Conservation (phyloP, 1,140 invertebrate species). For the Sweltsa coloradensis region DNA sequence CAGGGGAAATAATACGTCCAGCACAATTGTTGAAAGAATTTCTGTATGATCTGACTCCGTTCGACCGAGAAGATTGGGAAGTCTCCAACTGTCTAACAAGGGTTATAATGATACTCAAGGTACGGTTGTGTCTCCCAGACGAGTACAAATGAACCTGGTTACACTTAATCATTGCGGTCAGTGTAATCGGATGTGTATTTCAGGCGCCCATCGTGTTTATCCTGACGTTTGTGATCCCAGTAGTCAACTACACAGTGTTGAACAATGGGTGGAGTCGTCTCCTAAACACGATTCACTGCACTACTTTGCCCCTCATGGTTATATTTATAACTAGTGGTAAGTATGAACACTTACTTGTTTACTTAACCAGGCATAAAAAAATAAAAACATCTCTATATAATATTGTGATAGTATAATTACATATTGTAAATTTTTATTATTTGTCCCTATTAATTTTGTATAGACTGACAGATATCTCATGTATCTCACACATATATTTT, state of each 20-base stretch:
- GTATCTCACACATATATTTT: no score
- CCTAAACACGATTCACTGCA: constrained; percentile 40
- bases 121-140: no score
- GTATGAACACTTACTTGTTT: constrained; percentile 19
- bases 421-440: constrained; percentile 17
- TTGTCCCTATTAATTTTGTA: no score
- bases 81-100: constrained; percentile 13
- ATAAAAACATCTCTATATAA: no score
- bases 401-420: no score
- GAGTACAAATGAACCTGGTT: no score
- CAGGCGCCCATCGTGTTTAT: constrained; percentile 39
- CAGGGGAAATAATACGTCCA: no score
- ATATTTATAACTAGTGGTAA: constrained; percentile 32
- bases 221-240: constrained; percentile 43
- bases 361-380: no score
- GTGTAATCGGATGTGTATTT: constrained; percentile 24
- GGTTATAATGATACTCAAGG: no score
- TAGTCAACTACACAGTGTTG: constrained; percentile 39
- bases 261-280: constrained; percentile 45
- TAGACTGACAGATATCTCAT: no score
- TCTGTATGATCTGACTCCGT: neutral
- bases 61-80: neutral
- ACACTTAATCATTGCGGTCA: no score
- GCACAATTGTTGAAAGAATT: neutral
- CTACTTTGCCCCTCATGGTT: constrained; percentile 35